phyloP scores from a whole-genome alignment of 2,888 invertebrate genomes.

The Cephus spinipes region DNA sequence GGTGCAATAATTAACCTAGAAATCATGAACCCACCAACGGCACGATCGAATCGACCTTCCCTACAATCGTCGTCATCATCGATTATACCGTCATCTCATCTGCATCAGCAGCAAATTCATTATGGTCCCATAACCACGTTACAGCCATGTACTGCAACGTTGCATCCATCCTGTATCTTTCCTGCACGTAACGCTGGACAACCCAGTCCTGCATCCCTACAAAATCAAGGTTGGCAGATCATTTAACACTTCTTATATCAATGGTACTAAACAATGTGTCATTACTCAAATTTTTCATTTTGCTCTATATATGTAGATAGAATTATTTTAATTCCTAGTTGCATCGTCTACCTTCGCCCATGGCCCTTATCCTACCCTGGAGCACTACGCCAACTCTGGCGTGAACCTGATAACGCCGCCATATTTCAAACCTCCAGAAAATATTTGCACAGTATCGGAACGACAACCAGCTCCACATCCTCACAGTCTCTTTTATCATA shows the following conservation, averaged over 20 bases:
- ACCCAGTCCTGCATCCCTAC: slow-evolving; percentile 35
- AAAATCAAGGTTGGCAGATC: slow-evolving; percentile 44
- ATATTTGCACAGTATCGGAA: slow-evolving; percentile 50
- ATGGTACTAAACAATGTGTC: neutral
- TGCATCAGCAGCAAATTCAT: slow-evolving; percentile 47
- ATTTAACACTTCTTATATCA: neutral
- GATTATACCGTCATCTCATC: slow-evolving; percentile 25
- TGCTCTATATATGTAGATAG: neutral
- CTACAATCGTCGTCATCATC: slow-evolving; percentile 34
- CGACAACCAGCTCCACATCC: slow-evolving; percentile 25
- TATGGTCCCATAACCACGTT: slow-evolving; percentile 53
- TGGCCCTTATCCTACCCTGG: slow-evolving; percentile 39
- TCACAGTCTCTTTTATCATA: slow-evolving; percentile 45
- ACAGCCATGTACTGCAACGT: slow-evolving; percentile 44
- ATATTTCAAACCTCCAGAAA: slow-evolving; percentile 53
- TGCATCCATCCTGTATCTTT: slow-evolving; percentile 52
- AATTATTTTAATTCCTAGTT: slow-evolving; percentile 41
- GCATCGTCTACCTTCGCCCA: slow-evolving; percentile 49
- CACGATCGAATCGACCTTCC: slow-evolving; percentile 49
- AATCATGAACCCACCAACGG: slow-evolving; percentile 56
- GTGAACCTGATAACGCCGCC: slow-evolving; percentile 48
- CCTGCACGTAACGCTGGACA: slow-evolving; percentile 40
- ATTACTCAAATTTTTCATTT: neutral
- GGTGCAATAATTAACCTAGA: slow-evolving; percentile 7
- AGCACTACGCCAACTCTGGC: slow-evolving; percentile 48